A percentile compares a stretch with the other conserved stretches of the same genome.
phyloP scores from a whole-genome alignment of 2,113 vertebrate species.

The Parotia lawesii region DNA sequence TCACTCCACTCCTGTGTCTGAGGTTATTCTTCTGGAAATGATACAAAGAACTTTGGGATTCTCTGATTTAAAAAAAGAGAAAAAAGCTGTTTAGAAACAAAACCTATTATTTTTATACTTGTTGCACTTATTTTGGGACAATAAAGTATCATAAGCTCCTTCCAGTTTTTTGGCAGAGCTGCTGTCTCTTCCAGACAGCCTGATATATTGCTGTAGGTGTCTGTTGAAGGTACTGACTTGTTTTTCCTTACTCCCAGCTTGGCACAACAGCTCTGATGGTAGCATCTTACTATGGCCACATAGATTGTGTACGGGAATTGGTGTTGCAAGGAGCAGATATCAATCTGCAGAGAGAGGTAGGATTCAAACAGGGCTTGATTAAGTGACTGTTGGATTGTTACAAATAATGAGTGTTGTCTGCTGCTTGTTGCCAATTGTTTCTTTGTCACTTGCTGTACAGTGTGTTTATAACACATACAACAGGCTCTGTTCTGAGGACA shows the following conservation, averaged over 20 bases:
- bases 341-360: conserved; percentile 96
- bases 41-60: not conserved
- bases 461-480: not conserved
- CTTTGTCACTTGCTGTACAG: not conserved
- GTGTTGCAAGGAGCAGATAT: conserved; percentile 96
- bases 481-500: not conserved
- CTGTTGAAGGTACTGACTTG: conserved; percentile 27
- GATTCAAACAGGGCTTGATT: not conserved
- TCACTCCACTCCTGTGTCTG: not conserved
- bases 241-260: conserved; percentile 75
- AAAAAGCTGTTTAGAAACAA: not conserved
- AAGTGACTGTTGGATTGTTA: not conserved
- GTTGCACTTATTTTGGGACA: not conserved
- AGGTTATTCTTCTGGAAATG: not conserved
- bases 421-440: not conserved
- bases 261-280: conserved; percentile 95
- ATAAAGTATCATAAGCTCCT: not conserved
- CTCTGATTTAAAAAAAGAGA: not conserved
- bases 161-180: not conserved
- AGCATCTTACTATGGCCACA: conserved; percentile 88
- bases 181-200: not conserved
- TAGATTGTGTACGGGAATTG: conserved; percentile 85
- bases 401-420: not conserved
- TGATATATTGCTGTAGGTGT: not conserved
- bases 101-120: not conserved